Percentiles rank a stretch among this genome's conserved stretches.
phyloP scores from a whole-genome alignment of 2,888 invertebrate genomes.

The Spodoptera littoralis region DNA sequence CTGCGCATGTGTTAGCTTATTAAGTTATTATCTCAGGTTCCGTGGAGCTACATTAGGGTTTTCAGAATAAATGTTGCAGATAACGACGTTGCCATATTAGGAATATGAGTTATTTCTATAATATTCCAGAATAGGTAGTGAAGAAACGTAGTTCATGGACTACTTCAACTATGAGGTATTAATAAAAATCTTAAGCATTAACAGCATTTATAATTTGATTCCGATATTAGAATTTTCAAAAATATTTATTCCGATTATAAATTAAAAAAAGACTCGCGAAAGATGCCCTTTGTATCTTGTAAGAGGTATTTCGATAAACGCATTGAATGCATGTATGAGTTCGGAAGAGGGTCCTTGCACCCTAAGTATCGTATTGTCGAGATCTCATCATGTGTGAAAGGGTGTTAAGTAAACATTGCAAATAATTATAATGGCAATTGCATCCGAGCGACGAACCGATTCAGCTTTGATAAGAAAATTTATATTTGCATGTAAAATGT shows the following conservation, averaged over 20 bases:
- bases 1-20: conserved; percentile 64
- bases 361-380: conserved; percentile 76
- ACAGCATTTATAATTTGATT: background rate
- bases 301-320: conserved; percentile 70
- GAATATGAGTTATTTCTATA: conserved; percentile 22
- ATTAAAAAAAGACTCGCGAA: conserved; percentile 43
- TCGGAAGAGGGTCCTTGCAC: conserved; percentile 64
- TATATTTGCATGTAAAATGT: conserved; percentile 85
- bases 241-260: conserved; percentile 16
- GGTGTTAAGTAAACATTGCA: conserved; percentile 90
- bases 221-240: conserved; percentile 1
- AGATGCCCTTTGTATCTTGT: conserved; percentile 63
- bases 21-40: conserved; percentile 60
- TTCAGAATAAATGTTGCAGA: conserved; percentile 38
- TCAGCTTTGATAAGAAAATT: conserved; percentile 81
- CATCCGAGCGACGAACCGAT: conserved; percentile 78
- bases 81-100: conserved; percentile 38
- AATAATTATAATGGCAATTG: conserved; percentile 88
- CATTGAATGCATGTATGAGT: conserved; percentile 58
- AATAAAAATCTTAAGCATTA: background rate
- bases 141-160: too few relatives aligned
- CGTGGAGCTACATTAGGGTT: conserved; percentile 53
- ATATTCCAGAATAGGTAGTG: conserved; percentile 6
- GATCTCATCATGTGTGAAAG: conserved; percentile 88
- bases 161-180: too few relatives aligned